Evolutionary conservation across 2,797 vertebrate species (phyloP), one percentile per base, ranked within the genome.

Genomic region (Siniperca obscura): DNA sequence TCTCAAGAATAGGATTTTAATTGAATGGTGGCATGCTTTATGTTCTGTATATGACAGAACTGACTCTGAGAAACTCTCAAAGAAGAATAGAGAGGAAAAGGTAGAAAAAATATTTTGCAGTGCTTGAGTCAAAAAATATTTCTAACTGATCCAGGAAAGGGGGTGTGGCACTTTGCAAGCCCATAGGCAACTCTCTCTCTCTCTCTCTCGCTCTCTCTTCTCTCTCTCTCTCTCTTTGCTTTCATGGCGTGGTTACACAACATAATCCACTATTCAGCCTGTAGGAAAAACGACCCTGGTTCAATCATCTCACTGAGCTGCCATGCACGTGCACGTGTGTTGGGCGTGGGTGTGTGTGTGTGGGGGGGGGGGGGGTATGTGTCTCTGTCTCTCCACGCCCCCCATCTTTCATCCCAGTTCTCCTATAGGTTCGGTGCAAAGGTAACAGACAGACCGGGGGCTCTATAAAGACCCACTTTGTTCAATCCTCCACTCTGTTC

Each of bases 391-490:
- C 67, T 79, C 80, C 85, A 91, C 92, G 86, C 92, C 91, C 88
- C 87, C 83, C 84, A 52, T 84, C 44, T 48, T 57, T 38, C 76
- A 78, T 86, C 84, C 82, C 86, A 14, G 75, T 78, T 22, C 86
- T 86, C 84, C 71, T 52, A 91, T 91, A 93, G 94, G 90, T 85
- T 79, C 74, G 17, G 30, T 44, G 70, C 77, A 80, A 84, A 93
- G 91, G 91, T 89, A 89, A 66, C 75, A 84, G 67, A 69, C 52
- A 8, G 69, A 78, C 70, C 50, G 55, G 72, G 71, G 66, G 81
- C 87, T 93, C 90, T 93, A 94, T 93, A 95, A 92, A 91, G 84
- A 87, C 81, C 85, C 75, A 52, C 85, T 70, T 75, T 64, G 52
- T 80, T 19, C 82, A 0, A 21, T 34, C 57, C 16, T 38, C 22